Base-by-base conservation (phyloP, 2,888 invertebrate species). In the Cheilosia pagana region DNA sequence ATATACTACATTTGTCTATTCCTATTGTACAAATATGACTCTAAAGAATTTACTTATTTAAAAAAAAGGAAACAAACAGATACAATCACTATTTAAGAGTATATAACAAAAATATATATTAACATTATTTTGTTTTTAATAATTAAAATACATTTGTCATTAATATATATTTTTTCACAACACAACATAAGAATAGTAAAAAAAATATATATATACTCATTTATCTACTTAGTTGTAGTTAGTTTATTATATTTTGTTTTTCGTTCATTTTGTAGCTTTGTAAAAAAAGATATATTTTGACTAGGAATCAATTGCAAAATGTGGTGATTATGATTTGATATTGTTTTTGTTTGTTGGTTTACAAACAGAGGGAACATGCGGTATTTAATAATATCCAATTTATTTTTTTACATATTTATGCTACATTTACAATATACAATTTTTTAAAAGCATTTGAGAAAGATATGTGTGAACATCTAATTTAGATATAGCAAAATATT, bases 271-370 rank as follows among this genome's bases (percentile, higher is more conserved):
- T 74, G 57, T 57, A 62, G 52, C 50, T 62, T 68, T 70, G 35
- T 55, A 76, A 82, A 55, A 82, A 74, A 68, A 53, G n/a, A 45
- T 45, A 16, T 78, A 72, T 60, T 67, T 81, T 81, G 75, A 75
- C 75, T 81, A 75, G 75, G 67, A 81, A 74, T 82, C 76, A 76
- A 77, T 77, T 77, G 48, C 63, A 71, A 65, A 57, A 50, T 50
- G 7, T 68, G 14, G 41, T 53, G 52, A 67, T 52, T 68, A 53
- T 55, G 53, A 45, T 72, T 72, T 43, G 28, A 28, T 62, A 41
- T 21, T 25, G 7, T 23, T 43, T 52, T 23, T 25, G n/a, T 21
- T 35, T 35, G 12, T 35, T 35, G 12, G 1, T 35, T 12, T 35
- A 35, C 35, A 50, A 41, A 50, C 50, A 65, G 52, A 65, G 48